Evolutionary conservation across 2,113 vertebrate genomes (phyloP).

Genomic region (Taxidea taxus): DNA sequence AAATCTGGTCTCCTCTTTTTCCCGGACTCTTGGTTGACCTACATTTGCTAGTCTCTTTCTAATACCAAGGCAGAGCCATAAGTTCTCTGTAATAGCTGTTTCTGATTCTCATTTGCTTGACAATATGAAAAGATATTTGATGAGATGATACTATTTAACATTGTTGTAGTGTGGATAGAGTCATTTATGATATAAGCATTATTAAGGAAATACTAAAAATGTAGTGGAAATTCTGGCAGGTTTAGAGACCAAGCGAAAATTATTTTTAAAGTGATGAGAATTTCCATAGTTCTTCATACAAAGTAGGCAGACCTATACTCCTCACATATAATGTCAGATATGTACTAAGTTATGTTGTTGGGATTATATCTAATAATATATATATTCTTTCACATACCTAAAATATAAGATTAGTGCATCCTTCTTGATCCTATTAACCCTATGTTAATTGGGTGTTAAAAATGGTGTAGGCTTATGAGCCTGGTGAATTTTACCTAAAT

Average conservation of each 20-base stretch:
- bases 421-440: background rate
- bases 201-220: background rate
- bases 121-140: background rate
- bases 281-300: background rate
- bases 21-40: background rate
- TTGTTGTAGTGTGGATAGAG: background rate
- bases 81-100: background rate
- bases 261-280: background rate
- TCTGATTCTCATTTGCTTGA: background rate
- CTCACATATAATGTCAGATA: background rate
- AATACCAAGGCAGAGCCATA: fast-evolving
- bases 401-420: background rate
- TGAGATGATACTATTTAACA: background rate
- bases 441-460: background rate
- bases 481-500: background rate
- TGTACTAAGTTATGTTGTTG: background rate
- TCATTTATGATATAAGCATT: background rate
- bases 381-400: background rate
- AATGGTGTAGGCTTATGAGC: background rate
- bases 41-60: background rate
- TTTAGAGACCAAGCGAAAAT: background rate
- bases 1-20: background rate
- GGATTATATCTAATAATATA: background rate
- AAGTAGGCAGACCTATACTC: background rate
- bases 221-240: background rate